A percentile compares a stretch with the other conserved stretches of the same genome.
Conservation (phyloP, 2,797 vertebrate genomes). For the Catostomus latipinnis region DNA sequence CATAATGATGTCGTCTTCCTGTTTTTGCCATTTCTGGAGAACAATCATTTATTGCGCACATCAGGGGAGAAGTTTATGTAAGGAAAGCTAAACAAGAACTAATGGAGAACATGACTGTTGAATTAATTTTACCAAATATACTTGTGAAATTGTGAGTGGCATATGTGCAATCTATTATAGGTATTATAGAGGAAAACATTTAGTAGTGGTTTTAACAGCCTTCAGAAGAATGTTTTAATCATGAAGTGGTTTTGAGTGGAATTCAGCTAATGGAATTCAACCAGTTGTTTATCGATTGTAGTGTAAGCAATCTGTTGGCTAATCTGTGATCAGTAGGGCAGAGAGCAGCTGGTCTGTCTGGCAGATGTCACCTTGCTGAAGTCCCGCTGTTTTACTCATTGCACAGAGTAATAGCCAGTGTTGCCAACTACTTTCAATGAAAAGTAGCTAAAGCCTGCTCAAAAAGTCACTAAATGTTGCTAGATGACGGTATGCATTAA, state of each 20-base stretch:
- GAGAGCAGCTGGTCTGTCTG: constrained; percentile 15
- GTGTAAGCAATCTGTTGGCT: constrained; percentile 50
- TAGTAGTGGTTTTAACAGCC: too few species aligned
- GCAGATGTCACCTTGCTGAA: constrained; percentile 52
- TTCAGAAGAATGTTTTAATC: neutral
- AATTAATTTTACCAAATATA: neutral
- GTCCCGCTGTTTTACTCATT: constrained; percentile 13
- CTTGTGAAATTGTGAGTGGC: neutral
- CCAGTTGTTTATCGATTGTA: constrained; percentile 33
- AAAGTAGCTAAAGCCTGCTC: too few species aligned
- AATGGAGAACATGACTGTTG: neutral
- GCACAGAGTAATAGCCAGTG: neutral
- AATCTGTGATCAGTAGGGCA: constrained; percentile 36
- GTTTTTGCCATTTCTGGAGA: constrained; percentile 15
- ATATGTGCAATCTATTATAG: constrained; percentile 9
- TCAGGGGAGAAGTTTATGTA: constrained; percentile 17
- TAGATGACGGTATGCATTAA: too few species aligned
- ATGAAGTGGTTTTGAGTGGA: constrained; percentile 5
- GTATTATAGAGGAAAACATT: constrained; percentile 18
- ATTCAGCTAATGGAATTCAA: constrained; percentile 19
- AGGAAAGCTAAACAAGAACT: constrained; percentile 21
- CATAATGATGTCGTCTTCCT: constrained; percentile 13
- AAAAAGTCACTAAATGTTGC: too few species aligned
- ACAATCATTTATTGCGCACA: neutral
- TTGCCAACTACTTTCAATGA: too few species aligned